Evolutionary conservation across 2,113 vertebrate species (phyloP).

Genomic region (Strix uralensis): DNA sequence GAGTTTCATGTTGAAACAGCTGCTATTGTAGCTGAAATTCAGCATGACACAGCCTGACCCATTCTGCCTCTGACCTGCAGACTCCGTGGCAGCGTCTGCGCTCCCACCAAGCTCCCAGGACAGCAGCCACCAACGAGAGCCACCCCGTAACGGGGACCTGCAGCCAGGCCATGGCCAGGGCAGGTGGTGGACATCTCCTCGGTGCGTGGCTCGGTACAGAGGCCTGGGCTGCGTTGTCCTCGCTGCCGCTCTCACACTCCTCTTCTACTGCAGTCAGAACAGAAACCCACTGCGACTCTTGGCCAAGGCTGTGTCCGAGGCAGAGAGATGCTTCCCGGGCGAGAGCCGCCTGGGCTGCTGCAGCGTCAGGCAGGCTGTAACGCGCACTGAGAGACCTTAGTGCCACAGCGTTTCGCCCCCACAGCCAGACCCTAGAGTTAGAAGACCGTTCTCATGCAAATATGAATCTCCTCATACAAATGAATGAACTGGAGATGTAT

Average conservation of each 20-base stretch:
- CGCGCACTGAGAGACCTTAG: accelerated
- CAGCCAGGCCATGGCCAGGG: accelerated
- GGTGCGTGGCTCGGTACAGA: accelerated
- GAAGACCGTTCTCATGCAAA: neutral
- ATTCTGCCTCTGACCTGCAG: neutral
- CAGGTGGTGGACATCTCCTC: no score
- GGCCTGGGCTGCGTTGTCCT: neutral
- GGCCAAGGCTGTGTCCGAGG: neutral
- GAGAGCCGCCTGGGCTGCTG: neutral
- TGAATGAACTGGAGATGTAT: neutral
- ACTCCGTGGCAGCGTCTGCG: neutral
- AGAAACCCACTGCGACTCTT: neutral
- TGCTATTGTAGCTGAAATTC: neutral
- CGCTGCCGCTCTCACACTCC: accelerated
- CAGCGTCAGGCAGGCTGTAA: neutral
- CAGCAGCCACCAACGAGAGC: neutral
- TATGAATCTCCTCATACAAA: neutral
- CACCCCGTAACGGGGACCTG: accelerated
- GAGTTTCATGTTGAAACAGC: neutral
- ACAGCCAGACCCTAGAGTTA: neutral
- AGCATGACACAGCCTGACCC: neutral
- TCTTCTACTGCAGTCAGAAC: neutral
- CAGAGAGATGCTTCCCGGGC: neutral
- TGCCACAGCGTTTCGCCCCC: neutral
- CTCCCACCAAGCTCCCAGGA: neutral